Base-by-base conservation (phyloP, 37 sponge, comb jelly and placozoan species). In the Crambe crambe region DNA sequence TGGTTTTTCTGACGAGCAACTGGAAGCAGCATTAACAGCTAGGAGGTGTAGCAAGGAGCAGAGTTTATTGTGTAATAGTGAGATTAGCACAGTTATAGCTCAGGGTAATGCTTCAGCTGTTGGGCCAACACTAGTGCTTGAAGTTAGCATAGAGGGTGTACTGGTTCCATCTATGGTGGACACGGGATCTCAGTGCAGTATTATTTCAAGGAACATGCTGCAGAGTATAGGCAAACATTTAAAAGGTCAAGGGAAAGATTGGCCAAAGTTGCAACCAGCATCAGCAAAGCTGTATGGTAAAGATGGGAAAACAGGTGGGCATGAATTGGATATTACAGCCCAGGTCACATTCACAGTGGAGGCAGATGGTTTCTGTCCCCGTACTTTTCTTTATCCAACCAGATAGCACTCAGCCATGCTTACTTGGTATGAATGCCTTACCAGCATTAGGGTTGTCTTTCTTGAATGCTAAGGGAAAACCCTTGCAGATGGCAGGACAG, bases 371-470 rank as follows among this genome's bases (percentile, higher is more conserved):
- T 2, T 67, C 34, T 4, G 68, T 67, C 2, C 18, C 5, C 21
- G 68, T 67, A 29, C 68, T 36, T 31, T 32, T 67, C 34, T 67
- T 67, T 31, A 36, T 67, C 20, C 68, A 67, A 29, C 68, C 68
- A 32, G 8, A 31, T 29, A 67, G 35, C 34, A 36, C 29, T 3
- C 68, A 67, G 35, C 3, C 30, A 67, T 67, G 68, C 34, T 29
- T 67, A 36, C 31, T 67, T 32, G 68, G 68, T 26, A 31, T 36
- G 35, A 67, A 67, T 67, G 68, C 68, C 36, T 3, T 36, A 30
- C 9, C 26, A 9, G 64, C 25, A 63, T n/a, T 63, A 25, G 64
- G 64, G 27, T 22, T 54, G 17, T 20, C 10, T 10, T 54, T 54
- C 18, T 18, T 54, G 56, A 54, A 18, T 20, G 17, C 10, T 18